These are phyloP conservation scores for Megaustenia siamemsis DNA, from an alignment of 2,888 invertebrate genomes.

Conservation along the genomic window DNA sequence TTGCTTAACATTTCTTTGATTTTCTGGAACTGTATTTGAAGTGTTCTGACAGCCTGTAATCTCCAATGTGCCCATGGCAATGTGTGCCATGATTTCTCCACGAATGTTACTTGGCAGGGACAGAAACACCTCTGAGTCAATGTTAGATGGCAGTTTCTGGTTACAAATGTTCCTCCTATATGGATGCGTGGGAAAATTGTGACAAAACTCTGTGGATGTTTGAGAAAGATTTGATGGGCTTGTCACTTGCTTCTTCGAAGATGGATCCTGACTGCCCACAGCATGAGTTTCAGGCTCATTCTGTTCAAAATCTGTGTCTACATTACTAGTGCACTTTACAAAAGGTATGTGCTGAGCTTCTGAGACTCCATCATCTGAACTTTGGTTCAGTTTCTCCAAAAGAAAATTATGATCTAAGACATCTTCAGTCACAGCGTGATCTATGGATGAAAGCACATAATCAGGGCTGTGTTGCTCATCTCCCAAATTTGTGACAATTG, in stretches of 20 bases:
- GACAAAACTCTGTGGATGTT: background rate
- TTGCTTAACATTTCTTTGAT: background rate
- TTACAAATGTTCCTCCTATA: background rate
- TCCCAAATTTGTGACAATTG: background rate
- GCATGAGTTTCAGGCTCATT: background rate
- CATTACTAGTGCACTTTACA: background rate
- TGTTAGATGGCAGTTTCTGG: conserved; percentile 55
- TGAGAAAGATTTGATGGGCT: background rate
- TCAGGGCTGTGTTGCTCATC: background rate
- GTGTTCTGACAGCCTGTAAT: background rate
- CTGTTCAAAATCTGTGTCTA: background rate
- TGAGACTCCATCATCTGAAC: background rate
- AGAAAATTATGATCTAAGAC: background rate
- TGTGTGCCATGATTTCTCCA: conserved; percentile 62
- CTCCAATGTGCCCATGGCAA: conserved; percentile 52
- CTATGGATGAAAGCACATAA: background rate
- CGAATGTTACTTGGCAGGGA: conserved; percentile 67
- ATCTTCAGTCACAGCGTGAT: background rate
- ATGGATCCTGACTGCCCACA: background rate
- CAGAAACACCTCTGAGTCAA: conserved; percentile 66
- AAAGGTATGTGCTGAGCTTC: background rate
- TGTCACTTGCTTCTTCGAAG: background rate
- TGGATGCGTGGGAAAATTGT: background rate
- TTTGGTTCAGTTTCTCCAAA: background rate
- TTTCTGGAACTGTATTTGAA: background rate